Conservation (phyloP, 2,888 invertebrate species). For the Nasonovia ribisnigri region DNA sequence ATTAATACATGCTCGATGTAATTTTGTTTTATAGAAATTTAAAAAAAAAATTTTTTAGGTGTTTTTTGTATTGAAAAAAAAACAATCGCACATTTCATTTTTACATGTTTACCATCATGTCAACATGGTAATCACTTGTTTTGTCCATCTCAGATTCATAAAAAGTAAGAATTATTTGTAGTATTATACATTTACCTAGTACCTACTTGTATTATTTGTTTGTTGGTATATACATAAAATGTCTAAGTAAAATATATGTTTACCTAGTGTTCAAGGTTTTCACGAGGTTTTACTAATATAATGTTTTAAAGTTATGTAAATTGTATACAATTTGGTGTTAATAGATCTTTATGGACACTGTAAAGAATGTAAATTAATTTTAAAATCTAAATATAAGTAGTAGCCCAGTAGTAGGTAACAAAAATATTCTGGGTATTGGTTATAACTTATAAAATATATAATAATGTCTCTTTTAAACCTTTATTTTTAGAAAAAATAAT, state of each 20-base stretch:
- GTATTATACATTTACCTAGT: neutral
- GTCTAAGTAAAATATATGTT: neutral
- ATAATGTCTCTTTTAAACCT: neutral
- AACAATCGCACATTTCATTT: constrained; percentile 74
- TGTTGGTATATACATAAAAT: neutral
- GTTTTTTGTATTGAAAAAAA: constrained; percentile 75
- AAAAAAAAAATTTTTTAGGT: constrained; percentile 70
- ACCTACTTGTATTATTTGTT: neutral
- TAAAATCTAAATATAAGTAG: neutral
- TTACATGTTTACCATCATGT: constrained; percentile 76
- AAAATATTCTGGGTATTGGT: neutral
- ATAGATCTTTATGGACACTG: neutral
- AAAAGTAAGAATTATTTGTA: constrained; percentile 71
- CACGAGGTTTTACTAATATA: neutral
- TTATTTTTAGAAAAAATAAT: neutral
- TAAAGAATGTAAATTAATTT: neutral
- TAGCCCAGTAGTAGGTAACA: neutral
- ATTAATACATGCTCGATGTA: neutral
- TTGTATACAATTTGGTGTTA: neutral
- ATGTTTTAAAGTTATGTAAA: neutral
- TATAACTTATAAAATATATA: no score
- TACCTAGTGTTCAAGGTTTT: neutral
- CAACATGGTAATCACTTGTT: constrained; percentile 69
- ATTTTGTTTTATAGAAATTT: neutral
- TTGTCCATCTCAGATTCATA: constrained; percentile 74